Base-by-base conservation (phyloP, 2,797 vertebrate genomes). In the Manis crassicaudata region DNA sequence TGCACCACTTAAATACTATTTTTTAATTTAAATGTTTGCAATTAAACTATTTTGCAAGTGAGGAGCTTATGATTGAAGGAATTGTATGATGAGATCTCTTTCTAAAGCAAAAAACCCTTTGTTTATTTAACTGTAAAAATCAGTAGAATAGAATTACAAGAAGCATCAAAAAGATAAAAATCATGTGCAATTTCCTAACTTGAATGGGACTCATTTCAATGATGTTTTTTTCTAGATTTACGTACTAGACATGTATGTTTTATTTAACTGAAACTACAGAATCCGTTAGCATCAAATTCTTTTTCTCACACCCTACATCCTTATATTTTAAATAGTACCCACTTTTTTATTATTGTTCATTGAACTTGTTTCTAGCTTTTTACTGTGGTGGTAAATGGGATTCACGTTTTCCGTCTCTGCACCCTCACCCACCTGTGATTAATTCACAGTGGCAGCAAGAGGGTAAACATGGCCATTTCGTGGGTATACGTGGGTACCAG, bases 61-160 rank as follows among this genome's bases (percentile, higher is more conserved):
- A 23, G 5, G 9, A 82, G 4, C 7, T 81, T 73, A 37, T 46
- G 67, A 50, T 29, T 73, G 65, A 91, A 73, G 32, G 27, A 80
- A 67, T 79, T 17, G 37, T 84, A 79, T 63, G 32, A 50, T 63
- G 32, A 35, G 5, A 43, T 77, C 18, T 75, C 8, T 88, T 52
- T 60, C 68, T 85, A 77, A 92, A 72, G 40, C 43, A 82, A 52
- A 58, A 86, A 40, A 63, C 75, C 58, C 16, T 75, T 68, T 56
- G 23, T 54, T 89, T 72, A 46, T 62, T 88, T 85, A 76, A 70
- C 40, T 60, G 6, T 80, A 76, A n/a, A 63, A 90, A 68, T 79
- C 68, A 67, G 65, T 92, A 12, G 7, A 70, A 73, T 52, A 70
- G n/a, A 63, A 75, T 82, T 62, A 67, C 0, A 27, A 20, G 63